These are phyloP conservation scores for Tolmerus cingulatus DNA, from an alignment of 2,888 invertebrate species.

Conservation along the genomic window DNA sequence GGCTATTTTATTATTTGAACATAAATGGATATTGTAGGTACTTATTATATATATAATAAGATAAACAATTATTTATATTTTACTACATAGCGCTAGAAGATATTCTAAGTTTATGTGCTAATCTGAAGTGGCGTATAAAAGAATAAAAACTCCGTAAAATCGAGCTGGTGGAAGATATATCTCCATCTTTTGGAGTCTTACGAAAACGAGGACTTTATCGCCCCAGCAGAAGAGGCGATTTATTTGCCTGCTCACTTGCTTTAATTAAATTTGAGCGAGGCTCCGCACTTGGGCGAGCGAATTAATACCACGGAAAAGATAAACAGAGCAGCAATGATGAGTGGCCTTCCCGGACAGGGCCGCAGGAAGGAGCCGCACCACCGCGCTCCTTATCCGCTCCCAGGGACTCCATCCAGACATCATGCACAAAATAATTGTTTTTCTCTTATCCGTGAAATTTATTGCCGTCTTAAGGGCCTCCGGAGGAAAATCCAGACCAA, in stretches of 20 bases:
- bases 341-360: neutral
- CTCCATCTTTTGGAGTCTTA: neutral
- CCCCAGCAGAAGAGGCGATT: neutral
- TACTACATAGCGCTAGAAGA: neutral
- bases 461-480: constrained; percentile 36
- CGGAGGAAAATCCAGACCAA: constrained; percentile 37
- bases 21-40: too few species aligned
- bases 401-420: constrained; percentile 18
- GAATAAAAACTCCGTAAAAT: neutral
- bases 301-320: constrained; percentile 33
- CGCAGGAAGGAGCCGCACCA: neutral
- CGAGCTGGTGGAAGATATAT: neutral
- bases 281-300: constrained; percentile 4
- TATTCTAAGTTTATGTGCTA: neutral
- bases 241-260: constrained; percentile 25
- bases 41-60: too few species aligned
- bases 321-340: constrained; percentile 15
- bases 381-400: neutral
- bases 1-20: too few species aligned
- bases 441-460: constrained; percentile 40
- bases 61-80: neutral
- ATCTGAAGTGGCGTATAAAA: neutral
- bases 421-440: constrained; percentile 32
- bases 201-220: neutral
- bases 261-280: constrained; percentile 20